Base-by-base conservation (phyloP, 2,888 invertebrate species). In the Pilophorus perplexus region DNA sequence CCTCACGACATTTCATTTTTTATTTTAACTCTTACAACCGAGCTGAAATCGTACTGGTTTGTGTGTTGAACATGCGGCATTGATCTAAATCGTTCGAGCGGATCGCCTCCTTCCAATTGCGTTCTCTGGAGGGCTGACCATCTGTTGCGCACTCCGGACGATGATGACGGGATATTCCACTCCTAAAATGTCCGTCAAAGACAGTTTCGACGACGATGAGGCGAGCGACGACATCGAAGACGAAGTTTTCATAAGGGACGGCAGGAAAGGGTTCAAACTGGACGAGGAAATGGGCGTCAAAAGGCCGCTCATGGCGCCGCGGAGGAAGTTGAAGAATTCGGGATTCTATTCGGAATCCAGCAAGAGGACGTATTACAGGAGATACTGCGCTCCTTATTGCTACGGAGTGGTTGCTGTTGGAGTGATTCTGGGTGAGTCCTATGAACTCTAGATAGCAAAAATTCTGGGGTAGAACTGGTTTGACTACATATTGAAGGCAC, bases 171-270 rank as follows among this genome's bases (percentile, higher is more conserved):
- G 52, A 12, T 59, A 66, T 60, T 62, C 50, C 27, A 64, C 68
- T 73, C 83, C 81, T 73, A 81, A 83, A 71, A 79, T 85, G 60
- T 83, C 84, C 72, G 82, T 86, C 46, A 79, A 84, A 69, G 87
- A 88, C 75, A 86, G 84, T 72, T 80, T 85, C 69, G 87, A 87
- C 73, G 87, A 87, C 72, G 77, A 78, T 48, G 88, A 88, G 70
- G 83, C 85, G 70, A 79, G 86, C 72, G 87, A 87, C 73, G 88
- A 88, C 76, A 84, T 88, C 12, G 88, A 88, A 73, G 88, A 88
- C 75, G 88, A 88, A 75, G 88, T 88, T 16, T 88, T 88, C 74
- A 87, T 88, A 71, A 80, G 86, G 69, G 87, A 88, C 78, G 86
- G 87, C 16, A 83, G 83, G 74, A 83, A 83, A 72, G 83, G 85